phyloP scores from a whole-genome alignment of 2,888 invertebrate species.

The Mechanitis mazaeus region DNA sequence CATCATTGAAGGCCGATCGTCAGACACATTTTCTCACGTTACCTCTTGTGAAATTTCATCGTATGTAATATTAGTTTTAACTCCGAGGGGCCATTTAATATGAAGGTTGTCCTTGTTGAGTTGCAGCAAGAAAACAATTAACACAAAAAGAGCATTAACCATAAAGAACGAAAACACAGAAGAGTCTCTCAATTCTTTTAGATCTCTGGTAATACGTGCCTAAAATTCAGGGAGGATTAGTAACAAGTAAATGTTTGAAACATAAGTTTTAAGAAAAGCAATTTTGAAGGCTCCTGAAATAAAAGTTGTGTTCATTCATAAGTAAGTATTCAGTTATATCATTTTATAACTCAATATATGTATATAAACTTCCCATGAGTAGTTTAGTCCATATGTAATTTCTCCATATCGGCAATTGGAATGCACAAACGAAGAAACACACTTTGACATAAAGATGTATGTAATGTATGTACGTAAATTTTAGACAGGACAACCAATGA shows the following conservation, averaged over 20 bases:
- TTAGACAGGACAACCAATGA: no score
- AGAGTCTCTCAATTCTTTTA: constrained; percentile 96
- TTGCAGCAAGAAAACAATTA: constrained; percentile 98
- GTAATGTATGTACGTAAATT: no score
- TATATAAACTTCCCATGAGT: no score
- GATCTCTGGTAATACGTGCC: constrained; percentile 92
- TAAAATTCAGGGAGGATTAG: constrained; percentile 77
- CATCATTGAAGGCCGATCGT: constrained; percentile 72
- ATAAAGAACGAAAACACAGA: constrained; percentile 98
- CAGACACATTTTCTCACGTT: constrained; percentile 75
- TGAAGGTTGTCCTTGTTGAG: constrained; percentile 98
- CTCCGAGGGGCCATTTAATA: constrained; percentile 97
- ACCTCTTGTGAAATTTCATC: constrained; percentile 94
- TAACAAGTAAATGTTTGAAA: constrained; percentile 26
- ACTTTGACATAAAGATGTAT: not conserved
- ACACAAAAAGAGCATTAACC: constrained; percentile 98
- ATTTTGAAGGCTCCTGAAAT: constrained; percentile 41
- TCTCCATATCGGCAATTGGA: no score
- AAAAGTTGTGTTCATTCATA: constrained; percentile 23
- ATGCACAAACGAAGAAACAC: not conserved
- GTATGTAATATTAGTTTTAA: constrained; percentile 94
- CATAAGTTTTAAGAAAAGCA: constrained; percentile 13
- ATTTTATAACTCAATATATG: no score
- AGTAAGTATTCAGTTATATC: no score
- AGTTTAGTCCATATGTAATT: no score